Evolutionary conservation across 1,140 invertebrate species (phyloP), one percentile per base, ranked within the genome.

Genomic region (Zaprionus africanus): DNA sequence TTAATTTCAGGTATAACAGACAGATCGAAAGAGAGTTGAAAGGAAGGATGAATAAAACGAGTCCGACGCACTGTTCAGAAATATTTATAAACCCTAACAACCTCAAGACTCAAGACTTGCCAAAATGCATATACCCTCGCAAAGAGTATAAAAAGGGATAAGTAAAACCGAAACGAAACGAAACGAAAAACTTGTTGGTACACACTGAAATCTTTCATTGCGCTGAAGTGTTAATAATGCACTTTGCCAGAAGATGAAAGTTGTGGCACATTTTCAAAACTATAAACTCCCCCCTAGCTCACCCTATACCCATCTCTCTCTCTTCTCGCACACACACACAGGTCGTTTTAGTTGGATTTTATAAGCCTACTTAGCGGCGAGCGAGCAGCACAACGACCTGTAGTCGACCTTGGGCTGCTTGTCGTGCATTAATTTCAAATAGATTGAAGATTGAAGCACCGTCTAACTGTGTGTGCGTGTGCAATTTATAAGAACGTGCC

Each of bases 171-270:
- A 17, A 24, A 24, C 22, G 22, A 22, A 24, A 24, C 22, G 22
- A 22, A 22, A 22, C 19, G 12, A 31, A 69, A 62, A 71, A 64
- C 49, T 53, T 63, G 60, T 71, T 56, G 26, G 26, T 56, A 51
- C 59, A 73, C 19, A 56, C 67, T 24, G 12, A 54, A 70, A 60
- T 57, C 65, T 69, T 63, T 19, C 26, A 34, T 38, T 58, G 65
- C 51, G 57, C 65, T 83, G 64, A 83, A 84, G 77, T 84, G 82
- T 84, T 80, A 84, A 84, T 84, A 84, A 84, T 84, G 82, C 82
- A 84, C 74, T 84, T 69, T 63, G 24, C 56, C 28, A 60, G 61
- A 49, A 51, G 46, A 51, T 62, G 63, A 68, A 67, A 74, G 41
- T 63, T 75, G 49, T 61, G 56, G 24, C 51, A 66, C 22, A 58